Evolutionary conservation across 2,113 vertebrate genomes (phyloP), one percentile per base, ranked within the genome.

Genomic region (Australoheros scitulus): DNA sequence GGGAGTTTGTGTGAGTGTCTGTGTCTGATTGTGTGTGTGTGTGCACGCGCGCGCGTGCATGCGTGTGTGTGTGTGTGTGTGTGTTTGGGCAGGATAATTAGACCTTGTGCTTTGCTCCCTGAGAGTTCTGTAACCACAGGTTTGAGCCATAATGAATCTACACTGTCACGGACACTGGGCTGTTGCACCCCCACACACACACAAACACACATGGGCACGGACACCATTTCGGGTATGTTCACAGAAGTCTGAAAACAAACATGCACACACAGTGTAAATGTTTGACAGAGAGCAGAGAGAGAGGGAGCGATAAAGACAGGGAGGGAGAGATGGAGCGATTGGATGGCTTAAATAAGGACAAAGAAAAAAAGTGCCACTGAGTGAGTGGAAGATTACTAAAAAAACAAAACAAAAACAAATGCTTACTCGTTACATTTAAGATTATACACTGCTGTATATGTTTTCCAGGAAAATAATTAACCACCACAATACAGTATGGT

Each of bases 71-170:
- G 43, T 74, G 24, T 41, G 57, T 57, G 55, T 85, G 84, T 84
- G 87, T 85, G 77, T 85, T 85, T 87, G 87, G 85, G 88, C 87
- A 81, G 87, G 85, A 93, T 94, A 94, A 94, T 94, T 93, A 94
- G 87, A 94, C 92, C 91, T 89, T 92, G 82, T 82, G 87, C 82
- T 90, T 83, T 88, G 74, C 92, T 94, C 92, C 88, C 85, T 84
- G 78, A 91, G 84, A 94, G 89, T 85, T 88, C 76, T 91, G 84
- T 87, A 92, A 94, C 91, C 91, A 87, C 92, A 93, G 90, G 90
- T 89, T 85, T 88, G 75, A 87, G 59, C 82, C 87, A 87, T 91
- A 91, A 93, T 92, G 87, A 91, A 92, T 85, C 92, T 72, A 92
- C 89, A 76, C 89, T 89, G 93, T 93, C 92, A 94, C 89, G 83